Percentiles rank a stretch among this genome's conserved stretches.
These are phyloP conservation scores for Rhabdophis nuchalis DNA, from an alignment of 2,797 vertebrate species.

Conservation along the genomic window DNA sequence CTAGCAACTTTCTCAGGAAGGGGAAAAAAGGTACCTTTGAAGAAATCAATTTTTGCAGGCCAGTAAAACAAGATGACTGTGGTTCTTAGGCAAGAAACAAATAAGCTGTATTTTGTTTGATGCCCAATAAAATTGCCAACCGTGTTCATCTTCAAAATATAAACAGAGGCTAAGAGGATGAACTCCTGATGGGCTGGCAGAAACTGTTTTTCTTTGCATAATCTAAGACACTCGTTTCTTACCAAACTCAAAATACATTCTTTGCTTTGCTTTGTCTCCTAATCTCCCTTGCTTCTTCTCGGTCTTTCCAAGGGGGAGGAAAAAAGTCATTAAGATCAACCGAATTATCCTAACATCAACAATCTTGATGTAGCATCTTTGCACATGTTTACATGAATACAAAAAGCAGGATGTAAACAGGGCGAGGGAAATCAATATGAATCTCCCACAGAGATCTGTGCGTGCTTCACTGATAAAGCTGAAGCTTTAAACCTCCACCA, in stretches of 20 bases:
- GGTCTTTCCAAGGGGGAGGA: slow-evolving; percentile 31
- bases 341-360: slow-evolving; percentile 67
- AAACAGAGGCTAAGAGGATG: slow-evolving; percentile 28
- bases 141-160: background rate
- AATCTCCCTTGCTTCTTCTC: slow-evolving; percentile 42
- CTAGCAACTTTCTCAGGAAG: background rate
- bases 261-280: slow-evolving; percentile 17
- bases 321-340: slow-evolving; percentile 62
- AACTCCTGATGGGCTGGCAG: slow-evolving; percentile 11
- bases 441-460: slow-evolving; percentile 48
- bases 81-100: background rate
- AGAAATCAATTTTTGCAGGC: background rate
- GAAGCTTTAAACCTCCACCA: slow-evolving; percentile 39
- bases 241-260: background rate
- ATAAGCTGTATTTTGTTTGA: background rate
- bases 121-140: background rate
- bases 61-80: background rate
- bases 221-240: background rate
- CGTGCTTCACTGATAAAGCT: slow-evolving; percentile 28
- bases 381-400: slow-evolving; percentile 47
- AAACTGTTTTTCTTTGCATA: slow-evolving; percentile 15
- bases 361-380: slow-evolving; percentile 61
- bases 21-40: too few relatives aligned
- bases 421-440: slow-evolving; percentile 44
- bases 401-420: slow-evolving; percentile 59